Base-by-base conservation (phyloP, 2,888 invertebrate species). In the Macrosiphum euphorbiae region DNA sequence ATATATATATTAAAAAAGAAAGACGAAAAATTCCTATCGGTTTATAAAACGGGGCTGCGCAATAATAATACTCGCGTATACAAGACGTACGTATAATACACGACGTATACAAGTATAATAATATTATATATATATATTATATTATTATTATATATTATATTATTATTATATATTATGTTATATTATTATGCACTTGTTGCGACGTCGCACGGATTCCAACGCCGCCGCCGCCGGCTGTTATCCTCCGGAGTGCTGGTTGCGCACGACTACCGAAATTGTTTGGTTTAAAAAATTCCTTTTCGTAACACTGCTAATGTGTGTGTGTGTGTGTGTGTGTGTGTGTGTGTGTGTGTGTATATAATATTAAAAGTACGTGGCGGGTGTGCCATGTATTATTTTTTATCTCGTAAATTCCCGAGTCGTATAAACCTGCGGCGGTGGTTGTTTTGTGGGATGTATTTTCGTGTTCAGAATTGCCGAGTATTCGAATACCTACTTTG, bases 191-290 rank as follows among this genome's bases (percentile, higher is more conserved):
- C 92, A 92, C 92, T 92, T 92, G 92, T 92, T 92, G 50, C 86
- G 52, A n/a, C 16, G 90, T 50, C 35, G 78, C 11, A 20, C 24
- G 47, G 35, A 52, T 35, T 41, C 50, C 28, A 11, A 28, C 0
- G 8, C 86, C 20, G 8, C 35, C 61, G 16, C 41, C 85, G 61
- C 47, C 88, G 41, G 88, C 41, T 87, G 52, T 92, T 92, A 92
- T 92, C 92, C 92, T 78, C 88, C 92, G 88, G 41, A 44, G 52
- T 20, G 92, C 78, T 35, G 35, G 78, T 78, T 44, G 88, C 78
- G 92, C 92, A 92, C 92, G 92, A 67, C 78, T 78, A 55, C 92
- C 92, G 88, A 88, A 92, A 67, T 92, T 78, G 87, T 87, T 92
- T 61, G 87, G 86, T 10, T 41, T 92, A 28, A 58, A 91, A 92